Evolutionary conservation across 1,140 invertebrate species (phyloP).

Genomic region (Procambarus clarkii): DNA sequence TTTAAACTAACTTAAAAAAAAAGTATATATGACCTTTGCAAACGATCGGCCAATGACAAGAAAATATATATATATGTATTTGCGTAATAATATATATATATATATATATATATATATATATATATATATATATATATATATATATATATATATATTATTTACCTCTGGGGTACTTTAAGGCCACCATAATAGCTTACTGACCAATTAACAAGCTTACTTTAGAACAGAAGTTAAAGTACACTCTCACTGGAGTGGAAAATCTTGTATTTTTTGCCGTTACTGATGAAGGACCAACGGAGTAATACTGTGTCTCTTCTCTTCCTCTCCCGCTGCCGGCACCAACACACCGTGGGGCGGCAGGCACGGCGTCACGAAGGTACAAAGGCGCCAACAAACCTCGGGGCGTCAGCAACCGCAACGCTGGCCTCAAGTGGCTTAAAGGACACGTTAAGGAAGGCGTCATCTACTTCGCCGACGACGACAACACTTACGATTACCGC

Average conservation of each 20-base stretch:
- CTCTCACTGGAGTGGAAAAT: no score
- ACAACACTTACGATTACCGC: constrained; percentile 91
- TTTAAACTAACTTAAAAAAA: no score
- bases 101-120: constrained; percentile 2
- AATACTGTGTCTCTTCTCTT: background rate
- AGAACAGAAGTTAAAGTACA: no score
- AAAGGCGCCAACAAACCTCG: constrained; percentile 79
- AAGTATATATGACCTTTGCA: no score
- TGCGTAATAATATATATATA: background rate
- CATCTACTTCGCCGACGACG: constrained; percentile 79
- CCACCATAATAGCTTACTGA: no score
- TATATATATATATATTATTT: background rate
- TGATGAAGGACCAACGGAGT: background rate
- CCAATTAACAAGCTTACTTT: no score
- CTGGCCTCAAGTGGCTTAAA: constrained; percentile 89
- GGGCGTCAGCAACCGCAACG: constrained; percentile 94
- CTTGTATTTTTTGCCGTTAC: background rate
- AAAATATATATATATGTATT: no score
- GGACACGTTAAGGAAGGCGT: constrained; percentile 85
- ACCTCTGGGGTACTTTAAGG: no score
- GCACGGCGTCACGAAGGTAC: constrained; percentile 46
- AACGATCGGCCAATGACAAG: no score
- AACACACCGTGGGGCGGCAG: background rate
- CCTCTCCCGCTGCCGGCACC: background rate
- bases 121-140: constrained; percentile 3